Evolutionary conservation across 2,888 invertebrate genomes (phyloP), one percentile per base, ranked within the genome.

Genomic region (Hydroisotoma schaefferi): DNA sequence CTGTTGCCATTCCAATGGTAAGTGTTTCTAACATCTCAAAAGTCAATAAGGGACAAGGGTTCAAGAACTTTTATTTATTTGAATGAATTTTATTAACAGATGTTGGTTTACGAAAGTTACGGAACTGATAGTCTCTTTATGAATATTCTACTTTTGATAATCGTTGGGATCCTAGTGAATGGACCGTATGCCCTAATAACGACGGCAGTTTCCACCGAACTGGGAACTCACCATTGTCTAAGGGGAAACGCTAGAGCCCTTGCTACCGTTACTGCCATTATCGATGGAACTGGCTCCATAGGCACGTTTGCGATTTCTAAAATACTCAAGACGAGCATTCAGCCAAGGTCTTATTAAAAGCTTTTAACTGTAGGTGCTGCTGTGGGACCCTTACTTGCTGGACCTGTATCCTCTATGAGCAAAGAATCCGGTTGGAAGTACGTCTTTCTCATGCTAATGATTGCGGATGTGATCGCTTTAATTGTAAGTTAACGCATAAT

Each of bases 221-320:
- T 97, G 5, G 94, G 97, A 18, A 89, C 91, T 0, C 94, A 94
- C 80, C 83, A 85, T 68, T 87, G 87, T 63, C 80, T 95, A 56
- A 85, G 87, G 54, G 90, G 90, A 2, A 91, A 90, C 78, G 80
- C 91, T 0, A 88, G 87, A 75, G 97, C 95, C 4, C 77, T 97
- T 61, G 94, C 97, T 6, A 97, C 97, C 0, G 95, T 97, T n/a
- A 93, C 95, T 0, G 93, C 95, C 23, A 94, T 97, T 73, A 95
- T 97, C 47, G 97, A 97, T 78, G 97, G 97, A 47, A 95, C 95
- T 0, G 95, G 97, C 6, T 91, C 90, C 62, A 83, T 91, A 59
- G 90, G 87, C 85, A 64, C 74, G 73, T 10, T 25, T 12, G 1
- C 15, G 20, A n/a, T 33, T 33, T 33, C 33, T 33, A 10, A 33